Conservation (phyloP, 2,888 invertebrate species). For the Gastrophysa polygoni region DNA sequence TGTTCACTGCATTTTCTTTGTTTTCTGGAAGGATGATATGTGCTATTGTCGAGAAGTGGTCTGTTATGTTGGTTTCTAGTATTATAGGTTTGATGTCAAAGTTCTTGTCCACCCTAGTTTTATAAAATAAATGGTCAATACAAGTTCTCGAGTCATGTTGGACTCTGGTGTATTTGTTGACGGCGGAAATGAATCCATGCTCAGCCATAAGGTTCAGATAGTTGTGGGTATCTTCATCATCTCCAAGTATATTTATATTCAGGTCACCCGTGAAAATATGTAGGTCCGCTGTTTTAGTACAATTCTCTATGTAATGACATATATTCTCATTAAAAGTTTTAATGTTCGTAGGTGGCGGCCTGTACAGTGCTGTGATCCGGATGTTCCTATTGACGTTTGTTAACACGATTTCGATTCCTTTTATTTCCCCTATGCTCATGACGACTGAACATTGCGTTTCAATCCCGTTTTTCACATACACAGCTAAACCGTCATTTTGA, state of each 20-base stretch:
- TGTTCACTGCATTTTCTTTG: neutral
- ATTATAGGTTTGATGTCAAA: neutral
- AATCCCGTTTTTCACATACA: neutral
- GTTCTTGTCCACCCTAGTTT: slow-evolving; percentile 1
- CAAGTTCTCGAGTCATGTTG: neutral
- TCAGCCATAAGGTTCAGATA: neutral
- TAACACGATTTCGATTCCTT: neutral
- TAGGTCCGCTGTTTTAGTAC: neutral
- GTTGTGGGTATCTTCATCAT: neutral
- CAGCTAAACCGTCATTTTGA: neutral
- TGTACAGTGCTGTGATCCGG: neutral
- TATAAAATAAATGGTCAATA: neutral
- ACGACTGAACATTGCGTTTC: neutral
- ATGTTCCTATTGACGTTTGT: neutral
- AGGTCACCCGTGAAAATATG: neutral
- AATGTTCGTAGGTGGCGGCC: neutral
- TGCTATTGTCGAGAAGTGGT: neutral
- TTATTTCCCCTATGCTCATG: neutral
- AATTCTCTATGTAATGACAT: neutral
- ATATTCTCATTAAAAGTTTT: neutral
- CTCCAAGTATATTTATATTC: neutral
- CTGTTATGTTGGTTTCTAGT: neutral
- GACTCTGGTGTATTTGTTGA: neutral
- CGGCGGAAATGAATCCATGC: neutral
- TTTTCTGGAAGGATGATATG: neutral